phyloP scores from a whole-genome alignment of 2,797 vertebrate genomes.

The Pseudotriccus pelzelni region DNA sequence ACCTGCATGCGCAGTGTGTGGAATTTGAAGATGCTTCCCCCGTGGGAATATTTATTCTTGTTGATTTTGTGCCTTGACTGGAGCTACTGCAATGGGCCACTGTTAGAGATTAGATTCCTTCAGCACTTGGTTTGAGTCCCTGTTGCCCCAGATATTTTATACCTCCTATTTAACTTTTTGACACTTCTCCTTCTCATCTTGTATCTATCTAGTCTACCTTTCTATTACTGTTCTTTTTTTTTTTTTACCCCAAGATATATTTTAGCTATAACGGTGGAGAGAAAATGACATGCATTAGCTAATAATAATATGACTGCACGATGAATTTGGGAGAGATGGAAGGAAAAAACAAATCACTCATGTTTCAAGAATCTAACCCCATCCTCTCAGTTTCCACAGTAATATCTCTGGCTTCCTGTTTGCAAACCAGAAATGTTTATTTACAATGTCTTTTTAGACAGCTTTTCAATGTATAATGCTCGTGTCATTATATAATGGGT shows the following conservation, averaged over 20 bases:
- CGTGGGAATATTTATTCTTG: not conserved
- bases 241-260: not conserved
- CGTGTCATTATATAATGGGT: constrained; percentile 9
- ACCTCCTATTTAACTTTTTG: not conserved
- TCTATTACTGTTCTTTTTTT: not conserved
- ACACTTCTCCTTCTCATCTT: not conserved
- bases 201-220: not conserved
- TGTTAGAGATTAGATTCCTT: not conserved
- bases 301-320: not conserved
- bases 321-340: constrained; percentile 12
- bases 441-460: constrained; percentile 18
- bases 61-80: not conserved
- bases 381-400: constrained; percentile 32
- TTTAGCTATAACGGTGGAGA: not conserved
- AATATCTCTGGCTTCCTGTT: constrained; percentile 39
- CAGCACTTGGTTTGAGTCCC: not conserved
- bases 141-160: not conserved
- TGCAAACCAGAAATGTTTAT: constrained; percentile 46
- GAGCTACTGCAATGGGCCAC: not conserved
- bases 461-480: constrained; percentile 31
- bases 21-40: not conserved
- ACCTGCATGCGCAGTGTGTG: not conserved
- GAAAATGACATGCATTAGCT: constrained; percentile 40
- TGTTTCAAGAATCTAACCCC: constrained; percentile 31
- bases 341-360: constrained; percentile 49